Base-by-base conservation (phyloP, 2,113 vertebrate genomes). In the Mirza zaza region DNA sequence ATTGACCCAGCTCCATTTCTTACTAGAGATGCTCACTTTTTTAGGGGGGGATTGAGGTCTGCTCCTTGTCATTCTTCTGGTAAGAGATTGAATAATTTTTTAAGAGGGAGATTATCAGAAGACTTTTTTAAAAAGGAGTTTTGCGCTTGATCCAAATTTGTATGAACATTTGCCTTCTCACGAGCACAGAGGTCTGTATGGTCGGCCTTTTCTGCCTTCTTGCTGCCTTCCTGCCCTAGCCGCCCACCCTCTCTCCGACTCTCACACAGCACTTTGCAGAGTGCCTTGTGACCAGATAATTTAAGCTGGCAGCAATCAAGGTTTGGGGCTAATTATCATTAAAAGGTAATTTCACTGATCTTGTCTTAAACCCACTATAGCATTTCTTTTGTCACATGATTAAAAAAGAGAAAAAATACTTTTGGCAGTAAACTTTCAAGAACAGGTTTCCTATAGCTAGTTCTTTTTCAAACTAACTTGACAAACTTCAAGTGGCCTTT, bases 381-480 rank as follows among this genome's bases (percentile, higher is more conserved):
- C 45, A 68, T 45, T 94, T 82, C 76, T 63, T 3, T 70, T 76
- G 70, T 95, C 9, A 3, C 2, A 25, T 17, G 57, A 96, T 29
- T 94, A 91, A 93, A 88, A 92, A 91, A 27, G 50, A 2, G 6
- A n/a, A 42, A 63, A 34, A 83, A 0, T 67, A 23, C 77, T 94
- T 73, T 76, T 52, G 88, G 57, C 87, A 95, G 59, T 95, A 45
- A 93, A 87, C 27, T 80, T 20, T 94, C 2, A 42, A 48, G 81
- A 94, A 65, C 86, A 91, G 81, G 63, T 95, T 97, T 97, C 75
- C 73, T 25, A 14, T 10, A 20, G 73, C 70, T 81, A 68, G 34
- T 96, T 95, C 73, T 96, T 97, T 96, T 90, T 87, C 90, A 89
- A 59, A 83, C 48, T 67, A 73, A 91, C 91, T 94, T 95, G 61